These are phyloP conservation scores for Anoplolepis gracilipes DNA, from an alignment of 1,140 invertebrate genomes.

Conservation along the genomic window DNA sequence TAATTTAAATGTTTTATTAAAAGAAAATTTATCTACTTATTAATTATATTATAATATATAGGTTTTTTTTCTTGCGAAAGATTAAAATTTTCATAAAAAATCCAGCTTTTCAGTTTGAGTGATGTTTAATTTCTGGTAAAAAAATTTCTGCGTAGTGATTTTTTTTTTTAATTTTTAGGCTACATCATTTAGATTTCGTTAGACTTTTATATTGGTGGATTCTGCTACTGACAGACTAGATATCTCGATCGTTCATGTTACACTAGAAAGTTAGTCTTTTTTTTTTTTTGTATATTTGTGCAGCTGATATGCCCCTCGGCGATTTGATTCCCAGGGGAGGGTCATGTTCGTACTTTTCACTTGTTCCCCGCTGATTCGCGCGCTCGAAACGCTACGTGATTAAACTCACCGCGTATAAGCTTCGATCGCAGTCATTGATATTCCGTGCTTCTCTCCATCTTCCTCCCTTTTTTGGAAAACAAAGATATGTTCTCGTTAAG, in stretches of 20 bases:
- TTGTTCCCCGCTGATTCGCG: conserved; percentile 50
- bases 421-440: conserved; percentile 63
- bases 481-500: conserved; percentile 46
- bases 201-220: conserved; percentile 13
- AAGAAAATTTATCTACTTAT: not conserved
- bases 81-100: not conserved
- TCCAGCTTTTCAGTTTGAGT: not conserved
- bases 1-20: not conserved
- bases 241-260: not conserved
- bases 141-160: not conserved
- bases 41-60: not conserved
- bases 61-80: not conserved
- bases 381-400: conserved; percentile 51
- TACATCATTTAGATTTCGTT: not conserved
- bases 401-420: conserved; percentile 48
- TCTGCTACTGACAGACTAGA: conserved; percentile 28
- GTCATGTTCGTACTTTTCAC: conserved; percentile 47
- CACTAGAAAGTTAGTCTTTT: not conserved
- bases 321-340: conserved; percentile 33
- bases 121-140: not conserved
- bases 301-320: conserved; percentile 25
- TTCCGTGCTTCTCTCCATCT: conserved; percentile 36
- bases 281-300: conserved; percentile 40
- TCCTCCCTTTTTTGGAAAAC: conserved; percentile 23
- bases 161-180: not conserved